A percentile compares a stretch with the other conserved stretches of the same genome.
phyloP scores from a whole-genome alignment of 2,888 invertebrate species.

The Pterostichus niger region DNA sequence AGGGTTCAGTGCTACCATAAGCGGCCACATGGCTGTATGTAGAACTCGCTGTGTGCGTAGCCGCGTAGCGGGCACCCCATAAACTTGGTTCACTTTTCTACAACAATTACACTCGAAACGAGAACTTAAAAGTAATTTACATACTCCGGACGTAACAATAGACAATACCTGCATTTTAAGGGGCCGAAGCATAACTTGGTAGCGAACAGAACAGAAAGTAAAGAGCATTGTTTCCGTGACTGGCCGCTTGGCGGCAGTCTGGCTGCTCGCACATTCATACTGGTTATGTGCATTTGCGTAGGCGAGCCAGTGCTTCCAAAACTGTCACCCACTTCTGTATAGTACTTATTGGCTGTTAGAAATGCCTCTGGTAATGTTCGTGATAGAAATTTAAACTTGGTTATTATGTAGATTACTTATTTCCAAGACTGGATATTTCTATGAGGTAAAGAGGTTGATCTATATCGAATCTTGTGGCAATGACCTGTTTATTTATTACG shows the following conservation, averaged over 20 bases:
- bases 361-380: not conserved
- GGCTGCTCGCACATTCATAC: constrained; percentile 47
- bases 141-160: constrained; percentile 62
- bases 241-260: constrained; percentile 10
- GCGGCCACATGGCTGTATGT: not conserved
- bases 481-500: constrained; percentile 36
- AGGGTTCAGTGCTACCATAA: constrained; percentile 44
- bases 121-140: constrained; percentile 63
- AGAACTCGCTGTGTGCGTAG: not conserved
- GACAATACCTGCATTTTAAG: constrained; percentile 60
- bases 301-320: constrained; percentile 25
- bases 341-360: not conserved
- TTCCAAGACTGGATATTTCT: constrained; percentile 14
- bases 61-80: constrained; percentile 36
- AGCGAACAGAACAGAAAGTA: constrained; percentile 32
- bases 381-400: constrained; percentile 17
- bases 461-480: constrained; percentile 27
- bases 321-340: not conserved
- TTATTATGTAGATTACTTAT: constrained; percentile 26
- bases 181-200: constrained; percentile 32
- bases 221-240: constrained; percentile 54
- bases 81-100: constrained; percentile 56
- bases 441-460: constrained; percentile 26
- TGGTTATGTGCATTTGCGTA: constrained; percentile 58
- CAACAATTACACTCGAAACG: constrained; percentile 60